These are phyloP conservation scores for Conus ventricosus DNA, from an alignment of 1,140 invertebrate species.

Conservation along the genomic window DNA sequence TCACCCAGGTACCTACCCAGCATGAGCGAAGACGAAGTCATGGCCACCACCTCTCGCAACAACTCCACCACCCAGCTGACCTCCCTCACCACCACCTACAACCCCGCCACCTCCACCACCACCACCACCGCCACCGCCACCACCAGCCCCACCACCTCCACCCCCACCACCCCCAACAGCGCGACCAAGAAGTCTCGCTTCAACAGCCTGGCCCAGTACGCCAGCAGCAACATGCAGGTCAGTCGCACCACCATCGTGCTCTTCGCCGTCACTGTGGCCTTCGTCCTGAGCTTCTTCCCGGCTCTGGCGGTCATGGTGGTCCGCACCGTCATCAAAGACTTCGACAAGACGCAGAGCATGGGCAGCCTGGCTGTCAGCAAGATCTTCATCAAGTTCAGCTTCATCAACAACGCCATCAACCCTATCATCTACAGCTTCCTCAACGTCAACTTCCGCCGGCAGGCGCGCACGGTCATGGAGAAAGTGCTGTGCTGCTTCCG, in stretches of 20 bases:
- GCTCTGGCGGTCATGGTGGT: slow-evolving; percentile 59
- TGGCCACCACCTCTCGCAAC: slow-evolving; percentile 5
- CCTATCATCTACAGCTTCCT: slow-evolving; percentile 71
- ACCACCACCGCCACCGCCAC: background rate
- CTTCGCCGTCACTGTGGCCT: slow-evolving; percentile 62
- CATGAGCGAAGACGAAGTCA: slow-evolving; percentile 53
- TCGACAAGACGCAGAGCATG: slow-evolving; percentile 46
- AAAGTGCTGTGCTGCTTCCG: slow-evolving; percentile 49
- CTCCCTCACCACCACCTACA: background rate
- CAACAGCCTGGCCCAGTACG: slow-evolving; percentile 41
- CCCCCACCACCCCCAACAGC: background rate
- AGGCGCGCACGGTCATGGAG: slow-evolving; percentile 41
- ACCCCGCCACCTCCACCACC: background rate
- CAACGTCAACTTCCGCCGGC: slow-evolving; percentile 66
- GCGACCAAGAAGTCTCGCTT: slow-evolving; percentile 40
- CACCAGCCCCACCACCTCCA: background rate
- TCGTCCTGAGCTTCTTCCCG: slow-evolving; percentile 62
- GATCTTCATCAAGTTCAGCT: slow-evolving; percentile 67
- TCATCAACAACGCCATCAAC: slow-evolving; percentile 70
- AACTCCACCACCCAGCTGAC: slow-evolving; percentile 25
- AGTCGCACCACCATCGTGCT: slow-evolving; percentile 60
- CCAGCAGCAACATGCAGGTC: slow-evolving; percentile 48
- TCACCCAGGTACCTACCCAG: slow-evolving; percentile 43
- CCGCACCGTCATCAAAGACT: slow-evolving; percentile 48
- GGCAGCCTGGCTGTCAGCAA: slow-evolving; percentile 50